Conservation (phyloP, 2,797 vertebrate species). For the Okamejei kenojei region DNA sequence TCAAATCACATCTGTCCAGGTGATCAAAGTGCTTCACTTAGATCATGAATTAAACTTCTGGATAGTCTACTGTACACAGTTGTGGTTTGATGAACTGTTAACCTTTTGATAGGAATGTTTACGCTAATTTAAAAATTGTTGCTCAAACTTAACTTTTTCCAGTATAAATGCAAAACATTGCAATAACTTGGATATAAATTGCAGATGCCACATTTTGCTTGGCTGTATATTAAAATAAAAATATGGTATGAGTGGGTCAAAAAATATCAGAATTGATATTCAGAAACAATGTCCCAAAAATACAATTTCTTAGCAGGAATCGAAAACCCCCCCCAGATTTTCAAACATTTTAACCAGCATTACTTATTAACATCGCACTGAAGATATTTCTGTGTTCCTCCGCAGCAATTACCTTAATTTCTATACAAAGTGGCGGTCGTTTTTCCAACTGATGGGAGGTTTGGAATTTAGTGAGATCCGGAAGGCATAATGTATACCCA, state of each 20-base stretch:
- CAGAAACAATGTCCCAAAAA: not conserved
- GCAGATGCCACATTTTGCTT: not conserved
- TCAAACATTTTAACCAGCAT: not conserved
- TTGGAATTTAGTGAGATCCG: conserved; percentile 80
- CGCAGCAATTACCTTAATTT: conserved; percentile 70
- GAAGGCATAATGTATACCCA: conserved; percentile 87
- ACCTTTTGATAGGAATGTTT: too few relatives aligned
- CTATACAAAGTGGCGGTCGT: conserved; percentile 82
- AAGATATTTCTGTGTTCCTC: conserved; percentile 48
- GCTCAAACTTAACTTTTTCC: not conserved
- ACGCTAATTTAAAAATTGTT: too few relatives aligned
- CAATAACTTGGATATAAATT: not conserved
- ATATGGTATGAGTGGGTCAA: not conserved
- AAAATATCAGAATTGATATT: not conserved
- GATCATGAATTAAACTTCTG: not conserved
- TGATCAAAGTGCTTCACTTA: not conserved
- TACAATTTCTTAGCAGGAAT: not conserved
- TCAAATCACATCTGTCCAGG: not conserved
- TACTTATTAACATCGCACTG: not conserved
- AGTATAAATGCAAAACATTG: not conserved
- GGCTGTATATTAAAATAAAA: not conserved
- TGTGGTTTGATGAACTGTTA: not conserved
- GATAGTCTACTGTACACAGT: not conserved
- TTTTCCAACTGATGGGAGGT: conserved; percentile 67
- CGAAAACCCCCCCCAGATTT: not conserved